phyloP scores from a whole-genome alignment of 2,113 vertebrate species.

The Cyanoderma ruficeps region DNA sequence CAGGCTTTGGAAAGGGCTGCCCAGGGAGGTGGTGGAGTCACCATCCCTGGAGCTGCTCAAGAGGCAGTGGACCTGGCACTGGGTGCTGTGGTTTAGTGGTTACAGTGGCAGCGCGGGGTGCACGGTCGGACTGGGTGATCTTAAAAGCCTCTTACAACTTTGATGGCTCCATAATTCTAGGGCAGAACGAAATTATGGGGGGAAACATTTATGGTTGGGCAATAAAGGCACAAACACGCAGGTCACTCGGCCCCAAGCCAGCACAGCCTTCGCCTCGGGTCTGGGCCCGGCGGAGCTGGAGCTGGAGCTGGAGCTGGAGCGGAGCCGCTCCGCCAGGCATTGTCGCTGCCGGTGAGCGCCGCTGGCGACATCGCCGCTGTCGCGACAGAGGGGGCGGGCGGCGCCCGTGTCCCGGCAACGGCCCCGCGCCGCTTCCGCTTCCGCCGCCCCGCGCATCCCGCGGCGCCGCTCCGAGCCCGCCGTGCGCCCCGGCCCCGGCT shows the following conservation, averaged over 20 bases:
- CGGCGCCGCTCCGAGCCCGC: no score
- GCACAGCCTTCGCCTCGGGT: neutral
- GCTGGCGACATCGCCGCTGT: neutral
- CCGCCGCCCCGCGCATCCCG: neutral
- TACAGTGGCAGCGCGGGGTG: accelerated
- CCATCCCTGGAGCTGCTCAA: neutral
- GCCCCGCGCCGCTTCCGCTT: neutral
- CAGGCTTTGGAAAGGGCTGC: neutral
- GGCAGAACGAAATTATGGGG: neutral
- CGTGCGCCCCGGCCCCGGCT: no score
- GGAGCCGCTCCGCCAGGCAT: neutral
- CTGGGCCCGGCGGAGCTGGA: no score
- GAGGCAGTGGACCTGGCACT: neutral
- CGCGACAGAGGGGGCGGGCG: neutral
- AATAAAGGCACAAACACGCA: neutral
- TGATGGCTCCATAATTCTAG: no score
- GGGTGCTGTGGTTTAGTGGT: neutral
- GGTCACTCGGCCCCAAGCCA: neutral
- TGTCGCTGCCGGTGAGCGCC: neutral
- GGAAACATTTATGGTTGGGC: neutral
- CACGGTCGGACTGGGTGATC: accelerated
- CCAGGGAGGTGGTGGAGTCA: neutral
- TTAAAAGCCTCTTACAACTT: neutral
- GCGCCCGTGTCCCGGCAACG: constrained; percentile 20
- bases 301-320: neutral